Evolutionary conservation across 2,797 vertebrate species (phyloP).

Genomic region (Notoglanidium macrostoma): DNA sequence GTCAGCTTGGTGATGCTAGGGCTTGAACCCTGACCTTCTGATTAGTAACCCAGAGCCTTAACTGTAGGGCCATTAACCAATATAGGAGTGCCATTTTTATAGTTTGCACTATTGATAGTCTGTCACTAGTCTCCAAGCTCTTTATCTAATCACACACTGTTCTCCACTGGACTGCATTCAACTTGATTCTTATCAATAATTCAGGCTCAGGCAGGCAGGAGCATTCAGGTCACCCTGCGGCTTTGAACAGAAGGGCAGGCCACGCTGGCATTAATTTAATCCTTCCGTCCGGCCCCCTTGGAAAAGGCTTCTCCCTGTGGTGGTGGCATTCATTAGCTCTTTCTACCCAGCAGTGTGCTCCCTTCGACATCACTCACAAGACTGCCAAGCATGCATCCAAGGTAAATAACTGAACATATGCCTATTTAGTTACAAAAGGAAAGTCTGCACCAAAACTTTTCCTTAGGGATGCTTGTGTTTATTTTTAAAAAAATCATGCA

Average conservation of each 20-base stretch:
- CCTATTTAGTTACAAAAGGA: background rate
- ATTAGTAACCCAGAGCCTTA: too few species aligned
- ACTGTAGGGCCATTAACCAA: too few species aligned
- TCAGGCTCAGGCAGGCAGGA: constrained; percentile 65
- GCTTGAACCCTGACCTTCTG: too few species aligned
- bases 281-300: constrained; percentile 53
- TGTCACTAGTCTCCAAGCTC: background rate
- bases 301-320: constrained; percentile 36
- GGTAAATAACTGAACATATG: constrained; percentile 27
- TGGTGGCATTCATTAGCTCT: constrained; percentile 52
- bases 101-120: background rate
- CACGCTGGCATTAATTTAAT: constrained; percentile 79
- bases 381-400: constrained; percentile 20
- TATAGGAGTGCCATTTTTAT: too few species aligned
- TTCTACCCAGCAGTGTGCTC: constrained; percentile 52
- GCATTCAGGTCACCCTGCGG: constrained; percentile 54
- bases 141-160: constrained; percentile 6
- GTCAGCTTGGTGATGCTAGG: too few species aligned
- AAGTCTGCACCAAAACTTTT: background rate
- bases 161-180: constrained; percentile 26
- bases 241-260: constrained; percentile 82
- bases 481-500: background rate
- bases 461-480: too few species aligned
- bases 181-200: constrained; percentile 73
- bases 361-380: constrained; percentile 24